These are phyloP conservation scores for Sphaerodactylus townsendi DNA, from an alignment of 2,113 vertebrate genomes.

Conservation along the genomic window DNA sequence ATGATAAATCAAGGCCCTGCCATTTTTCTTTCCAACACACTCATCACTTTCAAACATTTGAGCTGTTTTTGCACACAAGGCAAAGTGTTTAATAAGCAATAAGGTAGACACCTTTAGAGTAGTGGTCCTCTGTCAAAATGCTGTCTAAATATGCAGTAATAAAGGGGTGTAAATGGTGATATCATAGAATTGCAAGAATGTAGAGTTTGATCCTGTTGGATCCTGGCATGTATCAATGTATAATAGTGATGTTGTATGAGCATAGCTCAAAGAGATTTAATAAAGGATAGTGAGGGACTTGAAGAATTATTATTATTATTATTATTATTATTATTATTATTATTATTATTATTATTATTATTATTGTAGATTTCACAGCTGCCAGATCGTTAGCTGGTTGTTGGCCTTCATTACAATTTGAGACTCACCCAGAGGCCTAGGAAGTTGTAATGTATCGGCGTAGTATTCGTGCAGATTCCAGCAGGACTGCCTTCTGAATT, in stretches of 20 bases:
- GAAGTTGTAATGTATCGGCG: no score
- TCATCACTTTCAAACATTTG: slow-evolving; percentile 38
- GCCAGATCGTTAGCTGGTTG: no score
- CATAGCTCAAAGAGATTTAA: neutral
- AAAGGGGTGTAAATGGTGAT: neutral
- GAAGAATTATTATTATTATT: no score
- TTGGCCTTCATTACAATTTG: no score
- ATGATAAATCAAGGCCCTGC: slow-evolving; percentile 17
- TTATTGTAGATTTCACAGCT: no score
- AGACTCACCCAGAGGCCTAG: no score
- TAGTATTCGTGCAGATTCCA: no score
- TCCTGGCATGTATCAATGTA: neutral
- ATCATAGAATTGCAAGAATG: neutral
- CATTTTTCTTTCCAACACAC: slow-evolving; percentile 53
- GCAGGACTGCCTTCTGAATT: no score
- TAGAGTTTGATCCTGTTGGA: neutral
- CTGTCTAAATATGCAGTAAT: slow-evolving; percentile 61
- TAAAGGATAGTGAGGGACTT: neutral
- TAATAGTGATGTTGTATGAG: neutral
- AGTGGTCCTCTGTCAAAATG: slow-evolving; percentile 63
- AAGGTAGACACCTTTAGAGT: slow-evolving; percentile 55
- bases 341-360: no score
- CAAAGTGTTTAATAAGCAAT: slow-evolving; percentile 62
- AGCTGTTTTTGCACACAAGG: neutral
- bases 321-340: no score